Evolutionary conservation across 2,888 invertebrate genomes (phyloP), one percentile per base, ranked within the genome.

Genomic region (Latrodectus elegans): DNA sequence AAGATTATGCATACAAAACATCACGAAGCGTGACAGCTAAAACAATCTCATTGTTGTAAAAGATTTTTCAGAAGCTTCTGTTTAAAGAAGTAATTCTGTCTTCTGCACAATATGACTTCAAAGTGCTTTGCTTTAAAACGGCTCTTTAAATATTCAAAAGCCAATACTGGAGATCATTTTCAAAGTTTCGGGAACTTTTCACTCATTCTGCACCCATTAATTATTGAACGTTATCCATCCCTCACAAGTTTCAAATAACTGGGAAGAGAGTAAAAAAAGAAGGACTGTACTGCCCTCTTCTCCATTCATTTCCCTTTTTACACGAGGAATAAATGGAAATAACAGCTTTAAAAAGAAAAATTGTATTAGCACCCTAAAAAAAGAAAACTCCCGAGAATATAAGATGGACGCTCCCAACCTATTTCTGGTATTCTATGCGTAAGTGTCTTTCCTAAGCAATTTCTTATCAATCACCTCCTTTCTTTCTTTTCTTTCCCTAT

Each of bases 381-480:
- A 60, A n/a, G n/a, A 60, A 55, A 60, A 60, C 10, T 60, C 11
- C n/a, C 60, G 60, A n/a, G 60, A 60, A 10, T n/a, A 60, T 60
- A 60, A 60, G 60, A 60, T n/a, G 60, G 60, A 60, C 60, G 60
- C 10, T 60, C n/a, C 38, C n/a, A 60, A 75, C 64, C 64, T 26
- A 64, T 15, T 38, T 64, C 38, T 49, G 49, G 64, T 49, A 64
- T 75, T 64, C 64, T 49, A 22, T 26, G 26, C 22, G 11, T 15
- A 26, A 38, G 75, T n/a, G 49, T 64, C n/a, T 74, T 38, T 14
- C 6, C n/a, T n/a, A 64, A 60, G 60, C 55, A 67, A 77, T 77
- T 77, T 68, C 53, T 22, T 68, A 77, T 68, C 77, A 65, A 52
- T 77, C 77, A 77, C 77, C 51, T 52, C 60, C n/a, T 15, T n/a